Base-by-base conservation (phyloP, 2,113 vertebrate species). In the Nothoprocta perdicaria region DNA sequence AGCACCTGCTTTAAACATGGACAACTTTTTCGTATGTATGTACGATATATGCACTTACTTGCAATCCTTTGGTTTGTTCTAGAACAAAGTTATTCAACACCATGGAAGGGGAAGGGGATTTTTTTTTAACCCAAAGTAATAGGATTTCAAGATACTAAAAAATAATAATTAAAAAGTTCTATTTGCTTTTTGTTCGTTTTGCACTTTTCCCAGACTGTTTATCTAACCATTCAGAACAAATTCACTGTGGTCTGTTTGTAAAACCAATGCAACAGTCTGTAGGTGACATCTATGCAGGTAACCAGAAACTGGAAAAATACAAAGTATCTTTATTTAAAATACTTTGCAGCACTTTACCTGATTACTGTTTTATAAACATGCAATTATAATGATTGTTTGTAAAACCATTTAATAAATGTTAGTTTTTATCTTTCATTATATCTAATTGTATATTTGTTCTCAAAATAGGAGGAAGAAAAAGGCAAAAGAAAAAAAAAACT, bases 351-450 rank as follows among this genome's bases (percentile, higher is more conserved):
- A 96, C 94, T 97, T 96, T 95, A 97, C 91, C 91, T 92, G 87
- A 88, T 93, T 81, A 94, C 95, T 92, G 82, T 97, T 96, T 96
- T 95, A 89, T 94, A 95, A 97, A 96, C 89, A 94, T 93, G 83
- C 79, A 88, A 81, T 87, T 96, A 92, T 65, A 92, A 61, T 80
- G 92, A 83, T 92, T 86, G 95, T 96, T 96, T 95, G 78, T 88
- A 95, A 95, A 90, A 66, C 68, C 87, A 89, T 88, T 93, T 94
- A 96, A 94, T 96, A 94, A 96, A 94, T 4, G 91, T 92, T 96
- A 89, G 93, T 96, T 96, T 96, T 93, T 95, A 92, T 84, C 94
- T 88, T 95, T 92, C 61, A 83, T 60, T 75, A 0, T 48, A 41
- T 81, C 73, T 31, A 50, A 18, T 14, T 4, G 46, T 31, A 5